These are phyloP conservation scores for Cervus canadensis DNA, from an alignment of 2,113 vertebrate species.

Conservation along the genomic window DNA sequence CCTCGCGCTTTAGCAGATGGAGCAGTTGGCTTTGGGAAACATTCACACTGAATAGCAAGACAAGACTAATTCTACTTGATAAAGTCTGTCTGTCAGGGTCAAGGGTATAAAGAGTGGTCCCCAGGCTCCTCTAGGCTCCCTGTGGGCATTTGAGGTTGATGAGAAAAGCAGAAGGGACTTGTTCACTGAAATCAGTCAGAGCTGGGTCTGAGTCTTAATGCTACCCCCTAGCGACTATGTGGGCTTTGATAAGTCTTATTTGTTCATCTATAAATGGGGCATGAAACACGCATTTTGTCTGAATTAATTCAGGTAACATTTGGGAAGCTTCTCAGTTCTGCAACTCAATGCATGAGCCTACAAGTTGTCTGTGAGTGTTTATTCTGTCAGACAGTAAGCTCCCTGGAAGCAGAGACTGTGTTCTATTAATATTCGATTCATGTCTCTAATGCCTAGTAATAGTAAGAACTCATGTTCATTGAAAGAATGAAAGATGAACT, in stretches of 20 bases:
- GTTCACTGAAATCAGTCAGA: background rate
- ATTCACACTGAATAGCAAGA: background rate
- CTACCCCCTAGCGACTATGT: background rate
- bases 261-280: background rate
- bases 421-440: background rate
- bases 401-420: background rate
- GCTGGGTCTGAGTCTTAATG: background rate
- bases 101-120: no score
- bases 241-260: background rate
- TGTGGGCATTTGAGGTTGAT: background rate
- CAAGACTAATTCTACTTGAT: background rate
- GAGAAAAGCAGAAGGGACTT: background rate
- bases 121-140: background rate
- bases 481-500: background rate
- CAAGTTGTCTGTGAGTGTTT: background rate
- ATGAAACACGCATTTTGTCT: background rate
- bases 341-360: background rate
- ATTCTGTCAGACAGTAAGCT: background rate
- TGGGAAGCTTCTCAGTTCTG: background rate
- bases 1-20: slow-evolving; percentile 34
- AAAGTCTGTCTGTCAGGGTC: background rate
- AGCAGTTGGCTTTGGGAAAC: background rate
- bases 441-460: background rate
- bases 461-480: background rate
- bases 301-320: background rate